These are phyloP conservation scores for Ectemnius cavifrons DNA, from an alignment of 2,888 invertebrate genomes.

Conservation along the genomic window DNA sequence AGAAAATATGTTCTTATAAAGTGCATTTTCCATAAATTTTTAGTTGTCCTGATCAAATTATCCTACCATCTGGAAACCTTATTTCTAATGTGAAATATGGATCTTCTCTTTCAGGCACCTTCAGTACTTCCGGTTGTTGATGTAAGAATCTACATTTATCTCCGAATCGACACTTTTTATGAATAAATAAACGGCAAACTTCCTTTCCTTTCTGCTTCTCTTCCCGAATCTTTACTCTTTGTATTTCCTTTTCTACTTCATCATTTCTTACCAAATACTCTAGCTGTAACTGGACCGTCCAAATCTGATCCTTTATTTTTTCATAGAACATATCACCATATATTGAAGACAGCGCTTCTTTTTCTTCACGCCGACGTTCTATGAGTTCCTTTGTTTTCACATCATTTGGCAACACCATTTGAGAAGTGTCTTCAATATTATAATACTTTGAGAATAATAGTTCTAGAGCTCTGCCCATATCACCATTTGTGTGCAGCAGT, in stretches of 20 bases:
- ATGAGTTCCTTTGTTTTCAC: constrained; percentile 80
- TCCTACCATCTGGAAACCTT: constrained; percentile 83
- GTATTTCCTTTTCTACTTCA: constrained; percentile 73
- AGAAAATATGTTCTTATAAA: constrained; percentile 35
- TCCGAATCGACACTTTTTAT: constrained; percentile 86
- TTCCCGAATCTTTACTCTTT: constrained; percentile 72
- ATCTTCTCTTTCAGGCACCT: constrained; percentile 70
- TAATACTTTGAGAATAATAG: constrained; percentile 87
- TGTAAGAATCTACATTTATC: constrained; percentile 88
- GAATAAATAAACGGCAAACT: constrained; percentile 83
- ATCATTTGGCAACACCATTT: constrained; percentile 74
- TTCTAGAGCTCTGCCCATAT: constrained; percentile 86
- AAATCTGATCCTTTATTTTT: constrained; percentile 84
- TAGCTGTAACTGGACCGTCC: constrained; percentile 85
- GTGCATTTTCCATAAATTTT: constrained; percentile 10
- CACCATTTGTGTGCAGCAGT: constrained; percentile 83
- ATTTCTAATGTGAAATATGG: constrained; percentile 84
- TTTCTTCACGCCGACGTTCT: constrained; percentile 86
- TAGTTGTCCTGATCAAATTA: constrained; percentile 11
- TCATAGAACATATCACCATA: constrained; percentile 85
- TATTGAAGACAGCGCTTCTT: constrained; percentile 87
- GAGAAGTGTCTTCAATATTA: constrained; percentile 77
- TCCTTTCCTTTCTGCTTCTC: constrained; percentile 80
- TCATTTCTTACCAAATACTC: constrained; percentile 83
- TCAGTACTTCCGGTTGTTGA: constrained; percentile 78